Evolutionary conservation across 2,797 vertebrate genomes (phyloP).

Genomic region (Epinephelus awoara): DNA sequence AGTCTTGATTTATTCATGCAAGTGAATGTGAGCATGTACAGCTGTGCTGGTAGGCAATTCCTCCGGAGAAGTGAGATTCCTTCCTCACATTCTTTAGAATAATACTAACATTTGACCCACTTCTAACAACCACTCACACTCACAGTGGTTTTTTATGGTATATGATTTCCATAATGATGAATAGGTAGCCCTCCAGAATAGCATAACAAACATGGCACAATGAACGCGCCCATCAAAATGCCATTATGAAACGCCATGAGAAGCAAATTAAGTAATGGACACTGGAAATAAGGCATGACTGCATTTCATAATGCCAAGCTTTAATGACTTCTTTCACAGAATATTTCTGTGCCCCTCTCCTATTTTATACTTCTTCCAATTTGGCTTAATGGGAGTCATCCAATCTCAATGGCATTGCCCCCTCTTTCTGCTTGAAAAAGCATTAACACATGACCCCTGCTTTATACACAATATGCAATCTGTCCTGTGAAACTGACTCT

Average conservation of each 20-base stretch:
- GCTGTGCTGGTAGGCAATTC: constrained; percentile 45
- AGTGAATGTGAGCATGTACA: constrained; percentile 65
- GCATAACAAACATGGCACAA: constrained; percentile 57
- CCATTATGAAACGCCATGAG: constrained; percentile 54
- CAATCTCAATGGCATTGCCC: constrained; percentile 32
- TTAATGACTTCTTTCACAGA: constrained; percentile 60
- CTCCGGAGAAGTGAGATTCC: constrained; percentile 51
- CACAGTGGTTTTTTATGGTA: constrained; percentile 45
- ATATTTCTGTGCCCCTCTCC: constrained; percentile 26
- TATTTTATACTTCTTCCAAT: constrained; percentile 51
- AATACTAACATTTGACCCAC: constrained; percentile 75
- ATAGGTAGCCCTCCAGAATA: constrained; percentile 51
- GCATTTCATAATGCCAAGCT: constrained; percentile 51
- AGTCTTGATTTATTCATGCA: constrained; percentile 78
- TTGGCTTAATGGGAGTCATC: constrained; percentile 51
- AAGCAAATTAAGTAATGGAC: constrained; percentile 70
- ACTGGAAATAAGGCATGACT: constrained; percentile 61
- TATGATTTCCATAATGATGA: constrained; percentile 73
- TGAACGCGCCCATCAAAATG: constrained; percentile 67
- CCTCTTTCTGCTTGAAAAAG: constrained; percentile 48
- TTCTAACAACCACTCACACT: constrained; percentile 60
- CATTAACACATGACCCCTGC: constrained; percentile 60
- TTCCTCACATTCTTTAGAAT: constrained; percentile 62
- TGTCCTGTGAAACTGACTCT: constrained; percentile 37
- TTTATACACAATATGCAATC: constrained; percentile 41